A percentile compares a stretch with the other conserved stretches of the same genome.
These are phyloP conservation scores for Thysanoteuthis rhombus DNA, from an alignment of 2,888 invertebrate species.

Conservation along the genomic window DNA sequence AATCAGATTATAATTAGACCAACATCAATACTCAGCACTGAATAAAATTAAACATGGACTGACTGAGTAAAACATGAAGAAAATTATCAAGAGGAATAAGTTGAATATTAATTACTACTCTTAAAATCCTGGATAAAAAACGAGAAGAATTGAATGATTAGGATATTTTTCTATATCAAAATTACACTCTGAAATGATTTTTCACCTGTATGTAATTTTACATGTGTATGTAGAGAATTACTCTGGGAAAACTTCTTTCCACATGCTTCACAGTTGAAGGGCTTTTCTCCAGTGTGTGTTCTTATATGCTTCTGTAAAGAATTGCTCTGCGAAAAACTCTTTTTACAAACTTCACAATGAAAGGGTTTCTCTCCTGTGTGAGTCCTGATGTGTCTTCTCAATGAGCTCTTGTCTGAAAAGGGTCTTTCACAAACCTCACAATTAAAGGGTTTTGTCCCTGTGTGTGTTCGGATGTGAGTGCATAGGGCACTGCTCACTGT, in stretches of 20 bases:
- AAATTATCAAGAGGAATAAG: too few species aligned
- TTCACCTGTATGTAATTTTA: not conserved
- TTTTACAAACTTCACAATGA: slow-evolving; percentile 13
- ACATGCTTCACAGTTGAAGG: not conserved
- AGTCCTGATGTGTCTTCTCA: not conserved
- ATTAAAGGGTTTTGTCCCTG: not conserved
- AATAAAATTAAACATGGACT: too few species aligned
- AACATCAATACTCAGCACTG: too few species aligned
- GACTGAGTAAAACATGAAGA: too few species aligned
- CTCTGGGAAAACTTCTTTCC: not conserved
- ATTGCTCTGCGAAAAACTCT: not conserved
- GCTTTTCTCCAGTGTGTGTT: slow-evolving; percentile 17
- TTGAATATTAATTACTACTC: too few species aligned
- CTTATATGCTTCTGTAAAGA: not conserved
- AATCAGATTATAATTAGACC: too few species aligned
- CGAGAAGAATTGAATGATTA: too few species aligned
- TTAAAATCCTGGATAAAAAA: too few species aligned
- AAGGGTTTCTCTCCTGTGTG: slow-evolving; percentile 16
- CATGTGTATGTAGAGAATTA: not conserved
- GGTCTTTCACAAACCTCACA: not conserved
- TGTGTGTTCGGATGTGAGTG: not conserved
- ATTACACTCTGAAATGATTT: not conserved
- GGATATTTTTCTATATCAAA: not conserved
- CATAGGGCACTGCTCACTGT: not conserved
- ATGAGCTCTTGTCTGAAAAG: not conserved